Evolutionary conservation across 2,888 invertebrate genomes (phyloP).

Genomic region (Athrips mouffetella): DNA sequence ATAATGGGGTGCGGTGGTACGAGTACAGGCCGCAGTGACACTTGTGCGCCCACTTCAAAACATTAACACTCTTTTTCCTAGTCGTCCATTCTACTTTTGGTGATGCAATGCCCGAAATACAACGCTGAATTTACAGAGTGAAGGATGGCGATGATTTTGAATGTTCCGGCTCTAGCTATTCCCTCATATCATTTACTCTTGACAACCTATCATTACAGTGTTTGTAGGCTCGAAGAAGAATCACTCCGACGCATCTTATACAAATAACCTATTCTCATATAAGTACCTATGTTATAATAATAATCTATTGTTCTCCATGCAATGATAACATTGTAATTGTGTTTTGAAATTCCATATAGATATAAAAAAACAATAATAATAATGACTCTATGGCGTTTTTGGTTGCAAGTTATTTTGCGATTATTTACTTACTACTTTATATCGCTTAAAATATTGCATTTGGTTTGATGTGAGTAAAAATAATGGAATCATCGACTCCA

Average conservation of each 20-base stretch:
- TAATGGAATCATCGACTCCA: too few species aligned
- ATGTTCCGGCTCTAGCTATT: too few species aligned
- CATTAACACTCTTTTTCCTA: constrained; percentile 35
- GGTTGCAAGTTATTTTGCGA: not conserved
- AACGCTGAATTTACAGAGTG: too few species aligned
- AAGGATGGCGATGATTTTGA: too few species aligned
- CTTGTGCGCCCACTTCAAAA: constrained; percentile 26
- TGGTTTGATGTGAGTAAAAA: too few species aligned
- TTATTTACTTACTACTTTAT: too few species aligned
- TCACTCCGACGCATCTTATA: constrained; percentile 28
- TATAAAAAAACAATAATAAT: constrained; percentile 38
- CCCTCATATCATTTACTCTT: constrained; percentile 32
- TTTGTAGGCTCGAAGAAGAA: constrained; percentile 27
- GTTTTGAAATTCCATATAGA: constrained; percentile 36
- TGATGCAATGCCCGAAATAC: too few species aligned
- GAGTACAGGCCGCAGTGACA: constrained; percentile 26
- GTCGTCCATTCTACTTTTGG: too few species aligned
- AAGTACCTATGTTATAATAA: constrained; percentile 40
- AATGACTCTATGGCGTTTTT: constrained; percentile 28
- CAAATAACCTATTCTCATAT: constrained; percentile 31
- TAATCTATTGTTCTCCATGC: constrained; percentile 47
- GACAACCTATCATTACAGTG: constrained; percentile 38
- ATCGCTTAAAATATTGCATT: too few species aligned
- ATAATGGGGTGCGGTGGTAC: constrained; percentile 66
- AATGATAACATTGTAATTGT: constrained; percentile 34